Percentiles rank a stretch among this genome's conserved stretches.
Conservation (phyloP, 2,113 vertebrate species). For the Ophiodon elongatus region DNA sequence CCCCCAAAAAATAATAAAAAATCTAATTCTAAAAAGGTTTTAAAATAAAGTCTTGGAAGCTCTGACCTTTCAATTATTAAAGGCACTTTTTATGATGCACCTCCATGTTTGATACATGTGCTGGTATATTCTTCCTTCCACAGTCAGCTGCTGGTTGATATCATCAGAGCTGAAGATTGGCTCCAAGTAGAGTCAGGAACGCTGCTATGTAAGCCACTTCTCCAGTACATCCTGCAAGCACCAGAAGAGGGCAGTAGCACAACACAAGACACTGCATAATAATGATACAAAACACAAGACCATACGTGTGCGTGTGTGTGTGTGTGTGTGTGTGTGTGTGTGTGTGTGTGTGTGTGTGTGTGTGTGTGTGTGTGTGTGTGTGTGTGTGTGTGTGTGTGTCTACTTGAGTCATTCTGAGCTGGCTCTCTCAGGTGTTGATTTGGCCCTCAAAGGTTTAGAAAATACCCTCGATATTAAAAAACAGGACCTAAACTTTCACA, state of each 20-base stretch:
- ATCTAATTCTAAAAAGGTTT: background rate
- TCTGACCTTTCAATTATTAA: constrained; percentile 86
- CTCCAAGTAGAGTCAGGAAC: constrained; percentile 93
- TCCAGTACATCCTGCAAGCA: constrained; percentile 90
- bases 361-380: too few relatives aligned
- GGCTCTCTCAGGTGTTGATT: too few relatives aligned
- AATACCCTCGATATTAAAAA: too few relatives aligned
- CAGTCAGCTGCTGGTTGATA: constrained; percentile 90
- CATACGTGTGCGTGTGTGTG: too few relatives aligned
- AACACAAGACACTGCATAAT: constrained; percentile 5
- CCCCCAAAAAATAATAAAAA: background rate
- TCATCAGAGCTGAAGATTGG: constrained; percentile 95
- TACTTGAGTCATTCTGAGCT: too few relatives aligned
- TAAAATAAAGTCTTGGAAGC: background rate
- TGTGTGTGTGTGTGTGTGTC: too few relatives aligned
- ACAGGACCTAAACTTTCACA: too few relatives aligned
- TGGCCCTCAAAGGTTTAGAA: too few relatives aligned
- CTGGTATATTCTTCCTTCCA: constrained; percentile 89
- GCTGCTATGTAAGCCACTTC: constrained; percentile 93
- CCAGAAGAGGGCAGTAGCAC: constrained; percentile 61
- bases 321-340: too few relatives aligned
- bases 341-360: too few relatives aligned
- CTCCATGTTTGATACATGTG: constrained; percentile 89
- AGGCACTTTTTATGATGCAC: constrained; percentile 88
- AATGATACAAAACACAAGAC: background rate